Percentiles rank a stretch among this genome's conserved stretches.
Evolutionary conservation across 2,113 vertebrate genomes (phyloP).

Genomic region (Xiphorhynchus elegans): DNA sequence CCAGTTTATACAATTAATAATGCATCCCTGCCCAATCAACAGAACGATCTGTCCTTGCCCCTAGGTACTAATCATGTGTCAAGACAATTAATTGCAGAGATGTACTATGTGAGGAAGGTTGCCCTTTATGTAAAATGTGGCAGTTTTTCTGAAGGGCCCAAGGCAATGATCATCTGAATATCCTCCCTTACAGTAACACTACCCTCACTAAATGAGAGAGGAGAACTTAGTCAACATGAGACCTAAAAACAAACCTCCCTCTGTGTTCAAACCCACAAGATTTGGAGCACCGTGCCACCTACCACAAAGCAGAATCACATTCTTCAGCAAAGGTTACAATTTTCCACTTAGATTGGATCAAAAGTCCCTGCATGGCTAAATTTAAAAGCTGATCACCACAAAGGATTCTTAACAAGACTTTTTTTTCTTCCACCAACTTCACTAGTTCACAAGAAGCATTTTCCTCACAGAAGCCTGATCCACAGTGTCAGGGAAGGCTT

Average conservation of each 20-base stretch:
- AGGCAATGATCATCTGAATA: neutral
- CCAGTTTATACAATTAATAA: constrained; percentile 59
- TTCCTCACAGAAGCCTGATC: neutral
- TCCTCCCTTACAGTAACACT: neutral
- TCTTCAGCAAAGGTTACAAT: constrained; percentile 1
- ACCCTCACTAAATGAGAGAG: neutral
- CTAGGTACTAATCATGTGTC: constrained; percentile 58
- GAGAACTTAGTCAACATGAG: constrained; percentile 2
- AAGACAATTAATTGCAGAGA: constrained; percentile 47
- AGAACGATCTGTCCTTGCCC: constrained; percentile 39
- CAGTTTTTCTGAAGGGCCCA: neutral
- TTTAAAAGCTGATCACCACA: neutral
- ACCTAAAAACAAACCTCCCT: neutral
- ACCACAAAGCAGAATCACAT: neutral
- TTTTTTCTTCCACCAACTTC: neutral
- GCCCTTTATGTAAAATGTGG: neutral
- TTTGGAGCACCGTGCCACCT: neutral
- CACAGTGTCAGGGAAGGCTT: neutral
- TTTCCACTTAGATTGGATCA: constrained; percentile 15
- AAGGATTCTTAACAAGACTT: neutral
- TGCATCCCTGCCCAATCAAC: constrained; percentile 18
- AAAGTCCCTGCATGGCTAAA: neutral
- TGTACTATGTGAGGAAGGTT: neutral
- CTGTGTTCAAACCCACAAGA: neutral
- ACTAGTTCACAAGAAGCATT: neutral